A percentile compares a stretch with the other conserved stretches of the same genome.
Conservation (phyloP, 2,797 vertebrate genomes). For the Eptatretus atami region DNA sequence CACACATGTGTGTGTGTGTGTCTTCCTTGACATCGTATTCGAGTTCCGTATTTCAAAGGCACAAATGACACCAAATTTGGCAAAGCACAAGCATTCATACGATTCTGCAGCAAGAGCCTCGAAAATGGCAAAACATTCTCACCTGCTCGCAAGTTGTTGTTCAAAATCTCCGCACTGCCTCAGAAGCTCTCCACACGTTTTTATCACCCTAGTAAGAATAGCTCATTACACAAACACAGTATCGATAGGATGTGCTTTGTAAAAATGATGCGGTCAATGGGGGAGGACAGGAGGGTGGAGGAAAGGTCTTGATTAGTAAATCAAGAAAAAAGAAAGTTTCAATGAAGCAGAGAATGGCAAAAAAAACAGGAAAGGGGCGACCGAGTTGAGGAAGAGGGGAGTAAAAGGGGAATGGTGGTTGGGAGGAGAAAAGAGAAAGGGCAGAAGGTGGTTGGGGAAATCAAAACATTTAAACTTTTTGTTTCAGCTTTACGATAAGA, state of each 20-base stretch:
- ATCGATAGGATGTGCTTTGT: no score
- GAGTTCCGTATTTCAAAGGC: background rate
- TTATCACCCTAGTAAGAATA: slow-evolving; percentile 32
- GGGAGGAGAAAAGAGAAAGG: no score
- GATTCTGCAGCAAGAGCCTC: background rate
- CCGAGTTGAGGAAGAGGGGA: no score
- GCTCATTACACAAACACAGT: no score
- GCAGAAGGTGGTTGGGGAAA: no score
- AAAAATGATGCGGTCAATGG: slow-evolving; percentile 7
- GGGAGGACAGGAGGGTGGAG: background rate
- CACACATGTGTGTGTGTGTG: no score
- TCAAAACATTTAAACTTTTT: no score
- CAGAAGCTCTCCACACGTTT: slow-evolving; percentile 68
- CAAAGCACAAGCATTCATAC: background rate
- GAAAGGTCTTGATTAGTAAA: background rate
- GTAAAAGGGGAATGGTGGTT: no score
- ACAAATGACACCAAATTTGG: background rate
- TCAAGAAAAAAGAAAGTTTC: background rate
- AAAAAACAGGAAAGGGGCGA: slow-evolving; percentile 4
- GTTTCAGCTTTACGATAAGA: no score
- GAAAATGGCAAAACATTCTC: slow-evolving; percentile 9
- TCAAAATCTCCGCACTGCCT: slow-evolving; percentile 67
- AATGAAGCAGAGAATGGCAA: background rate
- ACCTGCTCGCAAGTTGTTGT: slow-evolving; percentile 82
- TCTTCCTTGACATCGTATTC: no score